phyloP scores from a whole-genome alignment of 2,113 vertebrate genomes.

The Phoxinus phoxinus region DNA sequence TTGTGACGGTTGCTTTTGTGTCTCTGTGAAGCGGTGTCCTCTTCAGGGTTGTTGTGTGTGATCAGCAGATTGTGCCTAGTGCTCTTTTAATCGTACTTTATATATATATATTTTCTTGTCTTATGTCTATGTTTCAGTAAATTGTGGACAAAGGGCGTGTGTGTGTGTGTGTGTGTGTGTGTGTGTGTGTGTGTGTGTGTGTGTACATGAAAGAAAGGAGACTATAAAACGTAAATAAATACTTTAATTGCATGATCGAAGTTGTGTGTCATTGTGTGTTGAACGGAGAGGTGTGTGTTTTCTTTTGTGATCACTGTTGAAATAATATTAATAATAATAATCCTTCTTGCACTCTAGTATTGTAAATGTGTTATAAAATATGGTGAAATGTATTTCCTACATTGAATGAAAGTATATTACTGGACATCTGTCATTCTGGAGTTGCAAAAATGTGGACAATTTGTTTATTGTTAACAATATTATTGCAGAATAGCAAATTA shows the following conservation, averaged over 20 bases:
- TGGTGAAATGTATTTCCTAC: conserved; percentile 1
- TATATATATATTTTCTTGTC: conserved; percentile 30
- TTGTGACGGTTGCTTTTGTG: conserved; percentile 86
- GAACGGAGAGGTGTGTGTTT: conserved; percentile 64
- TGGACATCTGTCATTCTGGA: background rate
- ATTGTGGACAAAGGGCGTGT: conserved; percentile 75
- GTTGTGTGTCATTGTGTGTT: conserved; percentile 34
- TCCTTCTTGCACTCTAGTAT: conserved; percentile 66
- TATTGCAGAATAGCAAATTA: background rate
- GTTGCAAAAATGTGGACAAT: background rate
- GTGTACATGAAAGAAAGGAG: conserved; percentile 59
- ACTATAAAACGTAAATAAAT: conserved; percentile 82
- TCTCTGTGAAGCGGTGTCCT: conserved; percentile 80
- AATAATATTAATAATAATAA: no score
- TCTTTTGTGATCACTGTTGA: conserved; percentile 58
- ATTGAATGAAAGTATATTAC: conserved; percentile 13
- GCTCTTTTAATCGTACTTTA: conserved; percentile 58
- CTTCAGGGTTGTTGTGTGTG: conserved; percentile 84
- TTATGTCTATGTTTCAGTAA: conserved; percentile 56
- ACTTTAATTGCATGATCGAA: conserved; percentile 70
- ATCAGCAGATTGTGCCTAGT: conserved; percentile 86
- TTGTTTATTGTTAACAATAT: background rate
- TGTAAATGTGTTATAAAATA: conserved; percentile 67
- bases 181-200: background rate
- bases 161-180: conserved; percentile 59